Base-by-base conservation (phyloP, 1,140 invertebrate genomes). In the Cheumatopsyche charites region DNA sequence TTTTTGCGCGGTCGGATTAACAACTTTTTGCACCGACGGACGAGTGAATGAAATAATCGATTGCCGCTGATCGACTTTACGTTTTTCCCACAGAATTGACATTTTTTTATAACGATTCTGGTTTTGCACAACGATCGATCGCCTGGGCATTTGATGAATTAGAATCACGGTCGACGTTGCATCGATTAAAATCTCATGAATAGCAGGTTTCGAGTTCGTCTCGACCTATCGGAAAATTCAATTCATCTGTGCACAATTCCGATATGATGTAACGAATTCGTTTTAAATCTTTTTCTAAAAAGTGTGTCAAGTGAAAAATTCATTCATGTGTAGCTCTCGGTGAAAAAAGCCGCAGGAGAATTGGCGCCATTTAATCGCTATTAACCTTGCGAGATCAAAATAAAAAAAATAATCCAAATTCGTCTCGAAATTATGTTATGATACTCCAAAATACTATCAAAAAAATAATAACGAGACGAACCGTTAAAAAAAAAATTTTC, bases 81-180 rank as follows among this genome's bases (percentile, higher is more conserved):
- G 23, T 21, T 73, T 73, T 73, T 73, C 72, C 72, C 72, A 73
- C 67, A 69, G 67, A 69, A 55, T 66, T 19, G 67, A 52, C 43
- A 45, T 29, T 72, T 72, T 72, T 72, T 72, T 72, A 13, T 36
- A n/a, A 26, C 7, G 13, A 42, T 62, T 72, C 67, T 55, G 61
- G 29, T 36, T n/a, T 36, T 36, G 29, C 29, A 36, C 29, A 36
- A 36, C 29, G 29, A 36, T 4, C 9, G 29, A 4, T 42, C 21
- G 17, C 6, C 7, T 13, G 17, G 62, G 26, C 19, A 9, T 36
- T 36, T 36, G 45, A 42, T 19, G 29, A 62, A 47, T 67, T 9
- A 49, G 67, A 58, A 45, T 26, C 71, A 72, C 12, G 71, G 63
- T 67, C 71, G 66, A 13, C 49, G 29, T 36, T 9, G 29, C 29